Conservation (phyloP, 92 coral and sea anemone species). For the Parazoanthus darwini region DNA sequence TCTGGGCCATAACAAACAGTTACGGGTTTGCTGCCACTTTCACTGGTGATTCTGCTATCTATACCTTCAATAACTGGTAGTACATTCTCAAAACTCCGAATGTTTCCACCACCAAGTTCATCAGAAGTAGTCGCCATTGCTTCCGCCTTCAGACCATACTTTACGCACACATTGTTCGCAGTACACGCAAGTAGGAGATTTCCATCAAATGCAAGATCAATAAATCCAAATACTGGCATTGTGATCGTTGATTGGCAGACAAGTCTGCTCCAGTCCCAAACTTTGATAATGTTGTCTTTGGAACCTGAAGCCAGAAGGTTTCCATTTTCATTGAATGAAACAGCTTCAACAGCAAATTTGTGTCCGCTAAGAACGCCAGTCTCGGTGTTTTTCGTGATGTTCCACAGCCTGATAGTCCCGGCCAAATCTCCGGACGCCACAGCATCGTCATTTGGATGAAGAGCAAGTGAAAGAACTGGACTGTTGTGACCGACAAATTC, state of each 20-base stretch:
- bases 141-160: neutral
- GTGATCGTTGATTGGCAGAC: slow-evolving; percentile 4
- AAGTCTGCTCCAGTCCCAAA: slow-evolving; percentile 52
- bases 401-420: slow-evolving; percentile 54
- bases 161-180: slow-evolving; percentile 35
- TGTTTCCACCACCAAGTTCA: neutral
- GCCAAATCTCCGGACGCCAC: slow-evolving; percentile 58
- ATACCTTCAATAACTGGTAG: neutral
- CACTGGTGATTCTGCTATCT: neutral
- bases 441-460: slow-evolving; percentile 32
- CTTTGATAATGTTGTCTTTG: slow-evolving; percentile 46
- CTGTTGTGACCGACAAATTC: slow-evolving; percentile 52
- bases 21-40: neutral
- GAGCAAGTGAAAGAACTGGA: slow-evolving; percentile 47
- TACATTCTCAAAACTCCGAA: neutral
- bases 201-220: slow-evolving; percentile 32
- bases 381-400: neutral
- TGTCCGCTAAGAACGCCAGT: slow-evolving; percentile 30
- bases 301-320: slow-evolving; percentile 46
- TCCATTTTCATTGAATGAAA: slow-evolving; percentile 46
- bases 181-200: slow-evolving; percentile 44
- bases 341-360: slow-evolving; percentile 46
- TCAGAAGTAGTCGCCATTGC: neutral
- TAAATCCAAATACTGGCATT: slow-evolving; percentile 53
- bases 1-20: slow-evolving; percentile 45